Evolutionary conservation across 64 coral and sea anemone species (phyloP).

Genomic region (Actinia tenebrosa): DNA sequence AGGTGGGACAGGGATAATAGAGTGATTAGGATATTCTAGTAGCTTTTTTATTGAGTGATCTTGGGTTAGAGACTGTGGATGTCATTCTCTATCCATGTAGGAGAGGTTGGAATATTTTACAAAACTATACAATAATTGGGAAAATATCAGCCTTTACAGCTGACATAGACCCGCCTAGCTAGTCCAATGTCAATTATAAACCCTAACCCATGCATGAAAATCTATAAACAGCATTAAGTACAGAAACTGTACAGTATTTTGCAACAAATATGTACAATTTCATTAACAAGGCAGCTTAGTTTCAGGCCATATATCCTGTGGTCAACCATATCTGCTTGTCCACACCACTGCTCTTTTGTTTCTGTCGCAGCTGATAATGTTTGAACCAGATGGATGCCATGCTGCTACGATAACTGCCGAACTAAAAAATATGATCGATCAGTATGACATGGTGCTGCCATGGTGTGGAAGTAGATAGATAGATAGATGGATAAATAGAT

Average conservation of each 20-base stretch:
- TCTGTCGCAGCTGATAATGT: slow-evolving; percentile 89
- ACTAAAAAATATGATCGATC: slow-evolving; percentile 23
- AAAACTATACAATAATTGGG: too few species aligned
- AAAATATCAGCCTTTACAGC: too few species aligned
- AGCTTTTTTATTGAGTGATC: too few species aligned
- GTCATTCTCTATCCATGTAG: too few species aligned
- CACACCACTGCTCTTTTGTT: slow-evolving; percentile 87
- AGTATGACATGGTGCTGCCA: neutral
- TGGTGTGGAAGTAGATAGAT: neutral
- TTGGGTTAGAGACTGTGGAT: too few species aligned
- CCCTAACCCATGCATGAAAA: too few species aligned
- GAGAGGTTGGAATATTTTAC: too few species aligned
- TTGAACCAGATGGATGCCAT: slow-evolving; percentile 87
- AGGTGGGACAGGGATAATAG: too few species aligned
- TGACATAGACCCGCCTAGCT: too few species aligned
- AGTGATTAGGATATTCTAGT: too few species aligned
- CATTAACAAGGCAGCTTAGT: neutral
- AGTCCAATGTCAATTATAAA: too few species aligned
- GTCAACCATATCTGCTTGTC: slow-evolving; percentile 63
- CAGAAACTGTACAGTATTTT: neutral
- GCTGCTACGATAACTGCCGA: slow-evolving; percentile 83
- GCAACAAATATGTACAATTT: neutral
- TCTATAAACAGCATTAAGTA: neutral
- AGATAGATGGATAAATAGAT: too few species aligned
- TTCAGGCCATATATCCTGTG: neutral